Conservation (phyloP, 1,140 invertebrate species). For the Leptonema lineaticorne region DNA sequence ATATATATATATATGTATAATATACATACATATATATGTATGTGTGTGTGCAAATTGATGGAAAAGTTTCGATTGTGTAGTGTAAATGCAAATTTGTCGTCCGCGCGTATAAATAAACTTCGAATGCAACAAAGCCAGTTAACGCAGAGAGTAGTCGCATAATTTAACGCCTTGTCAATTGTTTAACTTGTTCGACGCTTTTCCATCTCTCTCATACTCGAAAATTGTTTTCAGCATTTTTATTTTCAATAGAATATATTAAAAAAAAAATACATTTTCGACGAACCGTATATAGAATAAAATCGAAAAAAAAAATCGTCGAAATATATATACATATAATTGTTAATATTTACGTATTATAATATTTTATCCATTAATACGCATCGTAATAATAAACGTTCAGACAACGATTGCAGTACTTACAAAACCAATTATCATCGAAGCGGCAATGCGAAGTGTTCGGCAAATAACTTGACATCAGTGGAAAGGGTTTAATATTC, state of each 20-base stretch:
- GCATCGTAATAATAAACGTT: too few species aligned
- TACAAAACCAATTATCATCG: conserved; percentile 33
- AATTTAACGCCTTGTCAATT: conserved; percentile 35
- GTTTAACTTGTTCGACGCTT: conserved; percentile 18
- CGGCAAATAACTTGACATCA: conserved; percentile 19
- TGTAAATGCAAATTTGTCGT: conserved; percentile 18
- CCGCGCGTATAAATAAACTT: conserved; percentile 7
- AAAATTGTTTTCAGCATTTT: too few species aligned
- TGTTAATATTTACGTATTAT: conserved; percentile 20
- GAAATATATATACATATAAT: not conserved
- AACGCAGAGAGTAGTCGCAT: conserved; percentile 21
- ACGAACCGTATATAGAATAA: too few species aligned
- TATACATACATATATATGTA: not conserved
- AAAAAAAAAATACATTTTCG: too few species aligned
- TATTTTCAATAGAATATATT: too few species aligned
- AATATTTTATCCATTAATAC: too few species aligned
- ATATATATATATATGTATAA: not conserved
- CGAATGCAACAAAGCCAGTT: conserved; percentile 27
- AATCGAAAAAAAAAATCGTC: not conserved
- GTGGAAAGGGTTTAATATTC: too few species aligned
- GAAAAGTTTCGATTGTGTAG: not conserved
- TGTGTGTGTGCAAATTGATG: not conserved
- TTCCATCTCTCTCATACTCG: too few species aligned
- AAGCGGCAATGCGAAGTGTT: conserved; percentile 28
- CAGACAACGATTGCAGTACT: conserved; percentile 19